Evolutionary conservation across 2,797 vertebrate species (phyloP), one percentile per base, ranked within the genome.

Genomic region (Aplochiton taeniatus): DNA sequence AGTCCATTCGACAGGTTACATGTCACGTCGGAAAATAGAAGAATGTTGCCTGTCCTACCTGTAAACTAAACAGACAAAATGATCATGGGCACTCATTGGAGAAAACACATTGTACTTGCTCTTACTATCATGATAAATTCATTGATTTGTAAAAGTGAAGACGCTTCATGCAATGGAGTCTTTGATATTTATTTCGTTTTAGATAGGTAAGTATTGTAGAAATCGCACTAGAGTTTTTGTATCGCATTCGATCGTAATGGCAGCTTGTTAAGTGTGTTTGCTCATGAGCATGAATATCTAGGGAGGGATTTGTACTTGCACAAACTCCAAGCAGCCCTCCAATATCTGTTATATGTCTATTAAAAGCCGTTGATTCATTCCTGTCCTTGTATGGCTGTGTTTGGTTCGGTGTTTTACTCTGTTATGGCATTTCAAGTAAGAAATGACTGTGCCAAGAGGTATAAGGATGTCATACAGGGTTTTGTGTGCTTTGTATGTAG

Each of bases 101-200:
- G 58, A 61, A 52, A 66, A 51, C 48, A 80, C 45, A 61, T 88
- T 0, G 73, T 87, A 45, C 63, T 89, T 0, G 72, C 89, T 42
- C 31, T 73, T 0, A 14, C 48, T 42, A 43, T 73, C 16, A n/a
- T 52, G 5, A 59, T 59, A 11, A 52, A 59, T 17, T 18, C 31
- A 56, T 65, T 52, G 59, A 58, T 73, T 17, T 76, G 65, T n/a
- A 76, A 42, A 1, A 90, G 75, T 12, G 93, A 95, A 4, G 88
- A 92, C 8, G 86, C 90, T 4, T 94, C 93, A 7, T 98, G 96
- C 81, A 89, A 90, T 71, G 94, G 92, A 68, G 95, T 94, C 0
- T 97, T 97, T 83, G 96, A 98, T 78, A 82, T 98, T 65, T 98
- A 98, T 82, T 97, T 97, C 79, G 95, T 98, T 4, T 77, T 98